Evolutionary conservation across 1,140 invertebrate genomes (phyloP).

Genomic region (Drosophila miranda): DNA sequence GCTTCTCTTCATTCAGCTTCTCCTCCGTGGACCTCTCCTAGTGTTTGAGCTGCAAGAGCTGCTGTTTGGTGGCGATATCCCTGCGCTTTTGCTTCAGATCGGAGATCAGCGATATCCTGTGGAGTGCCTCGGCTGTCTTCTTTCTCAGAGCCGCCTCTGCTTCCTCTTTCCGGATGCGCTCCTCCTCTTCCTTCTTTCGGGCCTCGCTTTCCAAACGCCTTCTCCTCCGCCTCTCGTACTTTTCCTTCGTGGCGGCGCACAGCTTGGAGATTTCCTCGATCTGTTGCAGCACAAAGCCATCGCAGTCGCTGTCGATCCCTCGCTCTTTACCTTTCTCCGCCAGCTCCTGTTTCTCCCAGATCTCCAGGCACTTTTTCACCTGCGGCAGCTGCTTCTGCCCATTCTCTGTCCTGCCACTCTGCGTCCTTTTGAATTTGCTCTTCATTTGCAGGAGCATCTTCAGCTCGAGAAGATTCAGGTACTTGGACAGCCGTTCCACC

Average conservation of each 20-base stretch:
- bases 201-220: background rate
- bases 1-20: no score
- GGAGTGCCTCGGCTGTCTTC: background rate
- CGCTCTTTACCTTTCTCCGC: no score
- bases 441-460: no score
- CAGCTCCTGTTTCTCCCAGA: no score
- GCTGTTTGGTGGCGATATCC: background rate
- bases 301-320: no score
- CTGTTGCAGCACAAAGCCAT: no score
- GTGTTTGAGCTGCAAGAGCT: background rate
- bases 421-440: no score
- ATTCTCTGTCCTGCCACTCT: no score
- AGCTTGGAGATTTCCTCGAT: background rate
- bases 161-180: background rate
- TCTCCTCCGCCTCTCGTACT: background rate
- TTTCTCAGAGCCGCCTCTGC: background rate
- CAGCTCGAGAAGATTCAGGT: no score
- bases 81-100: background rate
- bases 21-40: background rate
- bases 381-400: no score
- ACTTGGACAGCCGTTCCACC: no score
- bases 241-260: background rate
- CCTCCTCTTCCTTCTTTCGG: background rate
- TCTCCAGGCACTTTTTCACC: no score
- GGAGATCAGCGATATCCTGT: background rate